phyloP scores from a whole-genome alignment of 2,888 invertebrate genomes.

The Uloborus plumipes region DNA sequence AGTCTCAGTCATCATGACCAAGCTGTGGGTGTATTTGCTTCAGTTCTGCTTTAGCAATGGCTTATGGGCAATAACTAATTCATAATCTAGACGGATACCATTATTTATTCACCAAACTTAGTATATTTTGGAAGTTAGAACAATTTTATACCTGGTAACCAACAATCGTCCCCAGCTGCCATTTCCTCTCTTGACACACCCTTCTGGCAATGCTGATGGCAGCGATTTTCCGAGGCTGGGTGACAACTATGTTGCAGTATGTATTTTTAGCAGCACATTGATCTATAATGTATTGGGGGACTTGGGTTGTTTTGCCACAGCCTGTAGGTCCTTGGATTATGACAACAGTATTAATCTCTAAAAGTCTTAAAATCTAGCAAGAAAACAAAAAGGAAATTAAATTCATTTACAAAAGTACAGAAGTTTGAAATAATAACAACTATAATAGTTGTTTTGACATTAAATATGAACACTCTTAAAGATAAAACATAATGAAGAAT shows the following conservation, averaged over 20 bases:
- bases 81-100: no score
- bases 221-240: conserved; percentile 93
- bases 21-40: no score
- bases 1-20: no score
- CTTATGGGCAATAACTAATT: no score
- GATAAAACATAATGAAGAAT: no score
- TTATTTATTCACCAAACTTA: neutral
- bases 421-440: no score
- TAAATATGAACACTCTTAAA: no score
- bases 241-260: conserved; percentile 89
- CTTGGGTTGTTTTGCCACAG: conserved; percentile 84
- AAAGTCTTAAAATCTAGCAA: conserved; percentile 78
- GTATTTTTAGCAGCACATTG: conserved; percentile 77
- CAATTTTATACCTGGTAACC: conserved; percentile 83
- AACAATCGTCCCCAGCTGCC: conserved; percentile 85
- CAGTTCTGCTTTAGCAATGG: no score
- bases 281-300: conserved; percentile 94
- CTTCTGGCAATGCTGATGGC: conserved; percentile 89
- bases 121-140: neutral
- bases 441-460: no score
- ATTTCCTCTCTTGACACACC: conserved; percentile 86
- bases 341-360: conserved; percentile 81
- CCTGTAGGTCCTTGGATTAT: conserved; percentile 94
- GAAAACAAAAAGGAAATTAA: neutral
- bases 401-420: no score